Evolutionary conservation across 1,140 invertebrate genomes (phyloP).

Genomic region (Aplysia californica): DNA sequence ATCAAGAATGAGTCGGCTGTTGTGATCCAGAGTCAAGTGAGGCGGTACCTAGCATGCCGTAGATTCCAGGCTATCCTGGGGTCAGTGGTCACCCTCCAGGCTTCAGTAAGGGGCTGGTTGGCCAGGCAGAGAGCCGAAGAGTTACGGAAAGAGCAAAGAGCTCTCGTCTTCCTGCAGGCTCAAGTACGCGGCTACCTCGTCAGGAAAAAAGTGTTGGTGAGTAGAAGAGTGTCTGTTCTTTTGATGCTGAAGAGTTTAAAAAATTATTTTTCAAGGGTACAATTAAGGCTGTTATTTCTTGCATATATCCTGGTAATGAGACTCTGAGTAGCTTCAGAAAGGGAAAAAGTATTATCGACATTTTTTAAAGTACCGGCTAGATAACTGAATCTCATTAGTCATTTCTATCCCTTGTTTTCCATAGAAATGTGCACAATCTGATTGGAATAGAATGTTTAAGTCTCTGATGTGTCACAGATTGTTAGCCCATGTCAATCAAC

Average conservation of each 20-base stretch:
- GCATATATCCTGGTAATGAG: no score
- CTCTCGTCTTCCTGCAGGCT: conserved; percentile 40
- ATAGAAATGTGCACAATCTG: no score
- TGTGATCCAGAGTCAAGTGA: conserved; percentile 33
- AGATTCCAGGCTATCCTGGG: background rate
- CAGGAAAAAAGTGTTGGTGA: conserved; percentile 6
- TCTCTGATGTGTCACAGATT: no score
- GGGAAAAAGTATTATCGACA: no score
- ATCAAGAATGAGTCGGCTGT: conserved; percentile 9
- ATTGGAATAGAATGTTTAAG: no score
- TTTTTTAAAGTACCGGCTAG: no score
- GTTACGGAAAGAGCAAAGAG: conserved; percentile 17
- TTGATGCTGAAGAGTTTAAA: background rate
- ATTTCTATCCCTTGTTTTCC: no score
- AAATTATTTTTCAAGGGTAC: background rate
- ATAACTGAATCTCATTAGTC: no score
- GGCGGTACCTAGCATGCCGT: conserved; percentile 12
- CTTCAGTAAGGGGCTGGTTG: conserved; percentile 26
- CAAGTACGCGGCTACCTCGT: conserved; percentile 29
- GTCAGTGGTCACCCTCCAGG: conserved; percentile 35
- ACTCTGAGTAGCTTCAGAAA: no score
- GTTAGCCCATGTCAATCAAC: no score
- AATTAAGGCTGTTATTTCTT: no score
- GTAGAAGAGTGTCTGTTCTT: conserved; percentile 10
- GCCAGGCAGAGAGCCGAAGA: conserved; percentile 12